phyloP scores from a whole-genome alignment of 2,113 vertebrate species.

The Smithornis capensis region DNA sequence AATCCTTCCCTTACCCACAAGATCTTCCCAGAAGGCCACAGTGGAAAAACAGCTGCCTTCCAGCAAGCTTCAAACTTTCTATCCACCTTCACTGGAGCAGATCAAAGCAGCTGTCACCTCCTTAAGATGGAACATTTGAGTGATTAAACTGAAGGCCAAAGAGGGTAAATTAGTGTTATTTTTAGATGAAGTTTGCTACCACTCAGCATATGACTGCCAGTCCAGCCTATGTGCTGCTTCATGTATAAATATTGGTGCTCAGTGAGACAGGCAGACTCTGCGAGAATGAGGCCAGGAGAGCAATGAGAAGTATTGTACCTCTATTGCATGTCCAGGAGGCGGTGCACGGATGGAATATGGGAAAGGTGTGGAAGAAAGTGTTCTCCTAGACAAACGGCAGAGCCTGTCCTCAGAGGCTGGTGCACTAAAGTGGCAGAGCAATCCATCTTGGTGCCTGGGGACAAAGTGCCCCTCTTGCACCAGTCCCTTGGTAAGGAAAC shows the following conservation, averaged over 20 bases:
- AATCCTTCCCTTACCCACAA: not conserved
- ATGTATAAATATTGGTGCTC: not conserved
- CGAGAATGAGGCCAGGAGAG: not conserved
- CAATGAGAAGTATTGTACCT: not conserved
- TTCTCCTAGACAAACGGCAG: not conserved
- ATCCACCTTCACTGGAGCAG: not conserved
- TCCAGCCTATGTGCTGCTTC: not conserved
- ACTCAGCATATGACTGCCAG: not conserved
- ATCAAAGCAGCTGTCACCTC: not conserved
- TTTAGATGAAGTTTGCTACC: not conserved
- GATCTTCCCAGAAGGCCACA: not conserved
- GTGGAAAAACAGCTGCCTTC: slow-evolving; percentile 20
- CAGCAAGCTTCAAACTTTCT: slow-evolving; percentile 1
- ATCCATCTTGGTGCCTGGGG: not conserved
- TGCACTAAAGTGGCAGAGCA: rapidly evolving
- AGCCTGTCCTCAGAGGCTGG: not conserved
- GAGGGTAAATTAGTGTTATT: not conserved
- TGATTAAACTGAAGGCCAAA: not conserved
- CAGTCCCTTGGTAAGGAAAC: not conserved
- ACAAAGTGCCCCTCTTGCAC: not conserved
- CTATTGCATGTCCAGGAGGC: not conserved
- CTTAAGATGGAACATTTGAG: not conserved
- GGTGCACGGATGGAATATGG: rapidly evolving
- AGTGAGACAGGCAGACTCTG: not conserved
- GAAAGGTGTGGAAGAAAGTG: not conserved